Evolutionary conservation across 2,797 vertebrate genomes (phyloP).

Genomic region (Yasuhikotakia modesta): DNA sequence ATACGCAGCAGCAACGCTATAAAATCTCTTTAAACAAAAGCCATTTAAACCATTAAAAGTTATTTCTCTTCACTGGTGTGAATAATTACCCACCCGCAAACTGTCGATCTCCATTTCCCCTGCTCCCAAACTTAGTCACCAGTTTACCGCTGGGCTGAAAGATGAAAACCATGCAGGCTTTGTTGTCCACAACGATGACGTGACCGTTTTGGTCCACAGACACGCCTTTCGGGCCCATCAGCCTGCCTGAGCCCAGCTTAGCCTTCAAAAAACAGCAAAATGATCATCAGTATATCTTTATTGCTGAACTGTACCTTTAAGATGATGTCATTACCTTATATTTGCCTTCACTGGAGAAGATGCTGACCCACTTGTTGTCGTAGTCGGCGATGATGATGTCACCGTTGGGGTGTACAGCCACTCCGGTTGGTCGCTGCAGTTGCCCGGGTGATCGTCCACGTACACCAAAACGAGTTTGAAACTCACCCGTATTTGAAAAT

Average conservation of each 20-base stretch:
- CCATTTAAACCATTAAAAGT: neutral
- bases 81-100: conserved; percentile 85
- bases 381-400: conserved; percentile 99
- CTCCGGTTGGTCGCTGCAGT: conserved; percentile 93
- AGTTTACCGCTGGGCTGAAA: conserved; percentile 96
- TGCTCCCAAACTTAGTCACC: conserved; percentile 92
- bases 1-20: neutral
- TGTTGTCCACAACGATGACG: conserved; percentile 98
- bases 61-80: neutral
- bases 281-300: neutral
- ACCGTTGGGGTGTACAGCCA: conserved; percentile 93
- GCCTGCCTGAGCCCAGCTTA: conserved; percentile 93
- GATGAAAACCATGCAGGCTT: conserved; percentile 96
- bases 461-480: conserved; percentile 93
- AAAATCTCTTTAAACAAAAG: neutral
- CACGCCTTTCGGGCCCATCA: conserved; percentile 98
- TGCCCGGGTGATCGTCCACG: conserved; percentile 93
- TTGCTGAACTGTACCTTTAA: neutral
- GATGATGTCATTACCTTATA: conserved; percentile 83
- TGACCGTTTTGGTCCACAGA: conserved; percentile 96
- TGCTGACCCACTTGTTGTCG: conserved; percentile 99
- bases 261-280: conserved; percentile 71
- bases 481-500: conserved; percentile 95
- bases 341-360: conserved; percentile 95
- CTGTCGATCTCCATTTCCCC: conserved; percentile 96